A percentile compares a stretch with the other conserved stretches of the same genome.
Conservation (phyloP, 2,888 invertebrate genomes). For the Agrochola litura region DNA sequence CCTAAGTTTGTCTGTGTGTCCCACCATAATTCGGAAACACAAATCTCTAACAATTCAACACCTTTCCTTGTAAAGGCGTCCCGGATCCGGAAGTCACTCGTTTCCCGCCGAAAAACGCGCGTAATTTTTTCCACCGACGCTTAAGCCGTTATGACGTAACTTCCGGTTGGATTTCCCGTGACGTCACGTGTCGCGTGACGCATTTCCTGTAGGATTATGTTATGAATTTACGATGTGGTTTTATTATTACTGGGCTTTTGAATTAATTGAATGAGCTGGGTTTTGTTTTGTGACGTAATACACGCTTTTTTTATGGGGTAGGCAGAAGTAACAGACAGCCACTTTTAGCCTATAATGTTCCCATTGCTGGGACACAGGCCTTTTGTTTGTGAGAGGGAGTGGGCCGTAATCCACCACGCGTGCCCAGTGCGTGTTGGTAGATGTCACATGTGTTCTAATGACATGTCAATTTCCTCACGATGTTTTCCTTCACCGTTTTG, state of each 20-base stretch:
- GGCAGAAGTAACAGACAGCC: not conserved
- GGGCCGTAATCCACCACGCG: not conserved
- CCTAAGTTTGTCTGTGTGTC: conserved; percentile 6
- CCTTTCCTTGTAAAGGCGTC: conserved; percentile 65
- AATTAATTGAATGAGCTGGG: conserved; percentile 16
- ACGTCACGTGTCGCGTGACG: conserved; percentile 79
- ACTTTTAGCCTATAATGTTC: not conserved
- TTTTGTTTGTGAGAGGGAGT: not conserved
- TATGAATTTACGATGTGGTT: conserved; percentile 51
- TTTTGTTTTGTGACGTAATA: not conserved
- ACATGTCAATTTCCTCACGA: not conserved
- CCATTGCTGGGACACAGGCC: not conserved
- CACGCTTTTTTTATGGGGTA: not conserved
- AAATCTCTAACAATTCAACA: conserved; percentile 69
- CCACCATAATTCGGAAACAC: conserved; percentile 42
- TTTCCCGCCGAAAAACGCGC: conserved; percentile 85
- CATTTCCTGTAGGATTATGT: conserved; percentile 65
- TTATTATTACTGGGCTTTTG: conserved; percentile 44
- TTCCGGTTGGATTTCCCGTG: conserved; percentile 83
- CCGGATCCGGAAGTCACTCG: conserved; percentile 83
- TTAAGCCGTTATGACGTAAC: conserved; percentile 84
- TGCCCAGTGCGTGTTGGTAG: not conserved
- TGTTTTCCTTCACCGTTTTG: not conserved
- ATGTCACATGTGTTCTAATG: not conserved
- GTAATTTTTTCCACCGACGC: conserved; percentile 84